Base-by-base conservation (phyloP, 2,797 vertebrate genomes). In the Acipenser ruthenus region DNA sequence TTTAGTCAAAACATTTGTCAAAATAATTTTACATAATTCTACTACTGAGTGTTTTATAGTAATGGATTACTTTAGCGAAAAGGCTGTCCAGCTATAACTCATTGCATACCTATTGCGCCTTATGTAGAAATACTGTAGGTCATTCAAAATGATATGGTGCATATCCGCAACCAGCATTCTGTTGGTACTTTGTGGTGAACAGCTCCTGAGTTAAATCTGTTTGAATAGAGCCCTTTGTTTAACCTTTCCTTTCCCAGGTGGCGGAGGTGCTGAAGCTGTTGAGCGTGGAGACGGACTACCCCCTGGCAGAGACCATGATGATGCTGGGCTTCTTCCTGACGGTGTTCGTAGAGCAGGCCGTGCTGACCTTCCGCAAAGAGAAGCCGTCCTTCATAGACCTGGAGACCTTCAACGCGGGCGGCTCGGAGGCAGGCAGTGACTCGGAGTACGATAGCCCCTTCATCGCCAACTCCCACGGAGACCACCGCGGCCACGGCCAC, bases 381-480 rank as follows among this genome's bases (percentile, higher is more conserved):
- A 92, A 88, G 6, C 94, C 94, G 0, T 88, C 94, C 23, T 96
- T 97, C 82, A 96, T 98, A 3, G 90, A 94, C 86, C 77, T 98
- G 68, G 93, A 98, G 79, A 97, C 94, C 7, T 95, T 98, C 80
- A 97, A 95, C 0, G 91, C 91, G 0, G 92, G 92, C 0, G 92
- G 91, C 48, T 96, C 94, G 0, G 94, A 97, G 2, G 86, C 70
- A 0, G 94, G 95, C 68, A 97, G 95, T 0, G 95, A 97, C 86
- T 97, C 95, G 0, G 96, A 97, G 68, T 93, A 92, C 0, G 95
- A 97, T 76, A 92, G 93, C 0, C 94, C 95, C 4, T 96, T 98
- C 80, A 84, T 95, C 3, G 80, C 85, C 0, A 65, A 88, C 0
- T 0, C 85, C 0, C 79, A 74, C 0, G 80, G 81, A 4, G 80